These are phyloP conservation scores for Globodera rostochiensis DNA, from an alignment of 1,140 invertebrate genomes.

Conservation along the genomic window DNA sequence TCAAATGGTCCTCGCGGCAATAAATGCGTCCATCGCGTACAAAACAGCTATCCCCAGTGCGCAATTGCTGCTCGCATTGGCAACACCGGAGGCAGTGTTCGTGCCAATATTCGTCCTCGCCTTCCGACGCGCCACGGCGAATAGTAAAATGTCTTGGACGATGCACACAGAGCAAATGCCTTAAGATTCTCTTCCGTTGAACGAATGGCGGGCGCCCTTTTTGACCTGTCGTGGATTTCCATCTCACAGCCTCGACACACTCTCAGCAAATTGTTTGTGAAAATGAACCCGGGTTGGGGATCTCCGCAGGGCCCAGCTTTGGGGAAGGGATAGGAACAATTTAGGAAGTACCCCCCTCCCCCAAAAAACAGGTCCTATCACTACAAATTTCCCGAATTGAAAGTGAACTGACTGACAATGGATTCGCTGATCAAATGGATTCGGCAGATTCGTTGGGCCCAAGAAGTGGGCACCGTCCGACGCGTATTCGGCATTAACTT, in stretches of 20 bases:
- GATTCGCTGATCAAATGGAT: background rate
- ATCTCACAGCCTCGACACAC: constrained; percentile 5
- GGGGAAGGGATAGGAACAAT: background rate
- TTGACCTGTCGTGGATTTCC: constrained; percentile 7
- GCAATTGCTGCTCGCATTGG: constrained; percentile 11
- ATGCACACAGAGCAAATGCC: constrained; percentile 18
- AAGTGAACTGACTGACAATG: background rate
- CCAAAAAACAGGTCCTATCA: no score
- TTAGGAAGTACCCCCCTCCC: background rate
- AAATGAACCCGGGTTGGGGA: background rate
- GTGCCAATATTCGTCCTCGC: constrained; percentile 19
- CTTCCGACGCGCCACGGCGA: background rate
- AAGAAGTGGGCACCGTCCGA: background rate
- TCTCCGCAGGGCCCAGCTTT: background rate
- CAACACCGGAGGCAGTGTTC: constrained; percentile 24
- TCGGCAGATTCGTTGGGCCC: background rate
- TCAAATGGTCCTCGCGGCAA: constrained; percentile 23
- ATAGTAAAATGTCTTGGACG: background rate
- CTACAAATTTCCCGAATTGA: no score
- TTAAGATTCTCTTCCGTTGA: background rate
- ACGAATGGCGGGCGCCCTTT: background rate
- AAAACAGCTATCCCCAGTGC: constrained; percentile 9
- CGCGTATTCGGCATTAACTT: background rate
- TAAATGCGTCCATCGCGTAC: constrained; percentile 26
- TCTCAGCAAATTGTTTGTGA: background rate